These are phyloP conservation scores for Ataeniobius toweri DNA, from an alignment of 2,797 vertebrate genomes.

Conservation along the genomic window DNA sequence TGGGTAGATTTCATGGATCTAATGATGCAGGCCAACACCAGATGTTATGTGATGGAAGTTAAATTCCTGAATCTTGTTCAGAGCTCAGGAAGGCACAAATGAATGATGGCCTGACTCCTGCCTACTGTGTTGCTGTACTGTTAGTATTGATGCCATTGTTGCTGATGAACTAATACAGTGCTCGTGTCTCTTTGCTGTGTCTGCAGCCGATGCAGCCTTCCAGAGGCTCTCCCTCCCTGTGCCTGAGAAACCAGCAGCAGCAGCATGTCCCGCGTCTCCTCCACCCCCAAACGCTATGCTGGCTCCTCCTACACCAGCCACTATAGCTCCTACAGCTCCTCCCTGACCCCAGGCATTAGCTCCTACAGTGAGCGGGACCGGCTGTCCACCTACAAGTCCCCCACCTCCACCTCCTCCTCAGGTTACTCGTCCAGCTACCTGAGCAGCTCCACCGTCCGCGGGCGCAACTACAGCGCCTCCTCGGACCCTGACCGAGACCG, in stretches of 20 bases:
- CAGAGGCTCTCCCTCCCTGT: slow-evolving; percentile 64
- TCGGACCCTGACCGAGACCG: slow-evolving; percentile 83
- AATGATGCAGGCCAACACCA: not conserved
- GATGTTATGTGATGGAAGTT: not conserved
- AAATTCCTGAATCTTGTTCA: slow-evolving; percentile 11
- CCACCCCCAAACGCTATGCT: slow-evolving; percentile 91
- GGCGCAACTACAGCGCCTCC: slow-evolving; percentile 82
- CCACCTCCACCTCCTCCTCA: slow-evolving; percentile 81
- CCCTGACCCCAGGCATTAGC: slow-evolving; percentile 85
- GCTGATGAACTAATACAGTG: slow-evolving; percentile 50
- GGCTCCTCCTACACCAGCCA: slow-evolving; percentile 88
- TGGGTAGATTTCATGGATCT: not conserved
- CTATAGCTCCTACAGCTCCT: slow-evolving; percentile 88
- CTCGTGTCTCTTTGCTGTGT: slow-evolving; percentile 60
- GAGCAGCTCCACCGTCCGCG: slow-evolving; percentile 66
- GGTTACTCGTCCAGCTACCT: slow-evolving; percentile 86
- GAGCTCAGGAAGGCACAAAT: slow-evolving; percentile 11
- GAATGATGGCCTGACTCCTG: slow-evolving; percentile 28
- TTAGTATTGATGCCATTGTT: slow-evolving; percentile 43
- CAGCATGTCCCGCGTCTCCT: slow-evolving; percentile 92
- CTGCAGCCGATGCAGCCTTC: slow-evolving; percentile 90
- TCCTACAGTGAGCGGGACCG: slow-evolving; percentile 85
- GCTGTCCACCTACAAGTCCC: slow-evolving; percentile 85
- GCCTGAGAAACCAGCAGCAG: slow-evolving; percentile 80
- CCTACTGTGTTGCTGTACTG: slow-evolving; percentile 31